Base-by-base conservation (phyloP, 2,113 vertebrate genomes). In the Saimiri boliviensis region DNA sequence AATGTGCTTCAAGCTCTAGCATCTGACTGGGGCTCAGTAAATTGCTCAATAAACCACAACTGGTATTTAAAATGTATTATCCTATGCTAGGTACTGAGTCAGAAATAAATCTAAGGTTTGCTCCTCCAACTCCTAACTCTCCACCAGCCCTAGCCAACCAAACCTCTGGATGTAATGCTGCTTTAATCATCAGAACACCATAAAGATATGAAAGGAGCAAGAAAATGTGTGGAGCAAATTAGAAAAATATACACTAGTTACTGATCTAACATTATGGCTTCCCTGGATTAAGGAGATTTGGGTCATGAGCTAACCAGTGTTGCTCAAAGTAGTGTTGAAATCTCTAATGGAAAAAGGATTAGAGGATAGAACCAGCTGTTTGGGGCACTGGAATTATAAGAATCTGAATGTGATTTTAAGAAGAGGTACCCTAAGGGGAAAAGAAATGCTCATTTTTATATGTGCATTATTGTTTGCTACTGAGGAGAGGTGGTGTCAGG, bases 271-370 rank as follows among this genome's bases (percentile, higher is more conserved):
- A 13, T 81, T 40, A 63, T 1, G 5, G 81, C n/a, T 92, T 63
- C 86, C 63, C 73, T 49, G 84, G 84, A 95, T 95, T 71, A 93
- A 76, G 89, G 40, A 92, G 96, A 97, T 93, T 71, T 93, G 93
- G 92, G 63, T 93, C 93, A 95, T 92, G 93, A 77, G 81, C 76
- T 92, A 89, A 85, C 94, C 35, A 83, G 47, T 74, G 85, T 85
- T 88, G n/a, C 87, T 95, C 63, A 73, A 76, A 95, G 95, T 74
- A 30, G 20, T 70, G 89, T 40, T 83, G 79, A 94, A 86, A 92
- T 96, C 81, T 91, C 86, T 87, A 87, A 79, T 68, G 60, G 89
- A 81, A 71, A 96, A 88, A 58, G 56, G 87, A 84, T 95, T 90
- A 91, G 70, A 93, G 84, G 63, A 81, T 45, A 92, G 56, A 91